These are phyloP conservation scores for Euspilapteryx auroguttella DNA, from an alignment of 2,888 invertebrate species.

Conservation along the genomic window DNA sequence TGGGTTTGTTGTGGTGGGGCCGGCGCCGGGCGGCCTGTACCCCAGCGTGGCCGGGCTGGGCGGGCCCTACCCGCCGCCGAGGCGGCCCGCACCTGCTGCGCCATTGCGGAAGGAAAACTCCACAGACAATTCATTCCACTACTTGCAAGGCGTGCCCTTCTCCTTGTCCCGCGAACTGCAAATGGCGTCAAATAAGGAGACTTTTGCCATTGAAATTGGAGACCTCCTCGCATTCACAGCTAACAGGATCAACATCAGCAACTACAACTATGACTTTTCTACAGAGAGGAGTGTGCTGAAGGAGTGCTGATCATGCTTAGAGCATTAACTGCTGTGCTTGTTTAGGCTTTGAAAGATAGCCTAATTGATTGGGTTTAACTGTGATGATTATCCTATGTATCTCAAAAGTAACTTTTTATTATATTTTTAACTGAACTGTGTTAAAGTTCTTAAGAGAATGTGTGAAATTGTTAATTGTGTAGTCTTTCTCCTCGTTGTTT, in stretches of 20 bases:
- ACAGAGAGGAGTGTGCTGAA: conserved; percentile 57
- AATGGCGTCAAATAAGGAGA: conserved; percentile 42
- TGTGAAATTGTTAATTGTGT: no score
- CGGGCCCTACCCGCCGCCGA: conserved; percentile 16
- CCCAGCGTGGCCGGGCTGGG: conserved; percentile 23
- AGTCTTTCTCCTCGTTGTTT: no score
- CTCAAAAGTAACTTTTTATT: no score
- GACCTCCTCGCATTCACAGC: conserved; percentile 55
- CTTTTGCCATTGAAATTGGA: conserved; percentile 44
- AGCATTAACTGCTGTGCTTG: no score
- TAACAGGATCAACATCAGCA: conserved; percentile 35
- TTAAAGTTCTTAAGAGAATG: no score
- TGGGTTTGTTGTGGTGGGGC: conserved; percentile 38
- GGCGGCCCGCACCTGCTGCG: conserved; percentile 29
- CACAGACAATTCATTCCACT: conserved; percentile 36
- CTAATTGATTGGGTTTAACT: no score
- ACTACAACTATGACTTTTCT: conserved; percentile 53
- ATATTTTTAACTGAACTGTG: no score
- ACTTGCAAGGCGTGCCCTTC: conserved; percentile 60
- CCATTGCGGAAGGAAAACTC: conserved; percentile 15
- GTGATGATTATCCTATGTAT: no score
- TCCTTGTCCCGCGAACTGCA: conserved; percentile 45
- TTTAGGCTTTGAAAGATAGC: no score
- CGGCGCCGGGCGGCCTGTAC: conserved; percentile 24
- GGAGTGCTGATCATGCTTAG: conserved; percentile 27